Conservation (phyloP, 2,113 vertebrate genomes). For the Columba janthina region DNA sequence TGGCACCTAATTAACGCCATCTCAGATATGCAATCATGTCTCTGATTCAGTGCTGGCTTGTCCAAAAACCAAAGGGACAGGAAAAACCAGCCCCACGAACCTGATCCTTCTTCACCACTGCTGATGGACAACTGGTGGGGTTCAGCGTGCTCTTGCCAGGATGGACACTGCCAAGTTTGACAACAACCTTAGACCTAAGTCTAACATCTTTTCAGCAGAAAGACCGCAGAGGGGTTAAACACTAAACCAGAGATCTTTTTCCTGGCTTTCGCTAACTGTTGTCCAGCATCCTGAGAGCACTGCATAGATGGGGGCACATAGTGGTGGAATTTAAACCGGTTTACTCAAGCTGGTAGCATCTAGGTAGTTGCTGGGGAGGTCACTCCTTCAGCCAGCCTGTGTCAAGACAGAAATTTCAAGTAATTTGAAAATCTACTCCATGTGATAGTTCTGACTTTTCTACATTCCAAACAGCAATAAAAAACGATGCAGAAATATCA, state of each 20-base stretch:
- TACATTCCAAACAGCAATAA: neutral
- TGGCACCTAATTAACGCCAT: neutral
- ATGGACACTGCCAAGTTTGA: neutral
- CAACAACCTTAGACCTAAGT: neutral
- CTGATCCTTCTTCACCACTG: neutral
- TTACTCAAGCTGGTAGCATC: neutral
- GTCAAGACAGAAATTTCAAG: neutral
- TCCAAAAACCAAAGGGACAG: neutral
- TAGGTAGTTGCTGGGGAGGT: neutral
- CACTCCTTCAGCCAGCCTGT: neutral
- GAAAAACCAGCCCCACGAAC: neutral
- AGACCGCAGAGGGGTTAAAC: neutral
- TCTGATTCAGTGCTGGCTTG: neutral
- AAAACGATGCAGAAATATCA: neutral
- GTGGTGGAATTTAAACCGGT: neutral
- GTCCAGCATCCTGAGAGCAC: neutral
- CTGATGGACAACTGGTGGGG: neutral
- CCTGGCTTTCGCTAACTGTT: neutral
- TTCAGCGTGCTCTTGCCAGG: neutral
- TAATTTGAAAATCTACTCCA: neutral
- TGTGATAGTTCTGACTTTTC: neutral
- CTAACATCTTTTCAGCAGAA: neutral
- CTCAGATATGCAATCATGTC: neutral
- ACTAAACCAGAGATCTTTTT: neutral
- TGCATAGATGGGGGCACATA: accelerated